Base-by-base conservation (phyloP, 2,113 vertebrate species). In the Hassar affinis region DNA sequence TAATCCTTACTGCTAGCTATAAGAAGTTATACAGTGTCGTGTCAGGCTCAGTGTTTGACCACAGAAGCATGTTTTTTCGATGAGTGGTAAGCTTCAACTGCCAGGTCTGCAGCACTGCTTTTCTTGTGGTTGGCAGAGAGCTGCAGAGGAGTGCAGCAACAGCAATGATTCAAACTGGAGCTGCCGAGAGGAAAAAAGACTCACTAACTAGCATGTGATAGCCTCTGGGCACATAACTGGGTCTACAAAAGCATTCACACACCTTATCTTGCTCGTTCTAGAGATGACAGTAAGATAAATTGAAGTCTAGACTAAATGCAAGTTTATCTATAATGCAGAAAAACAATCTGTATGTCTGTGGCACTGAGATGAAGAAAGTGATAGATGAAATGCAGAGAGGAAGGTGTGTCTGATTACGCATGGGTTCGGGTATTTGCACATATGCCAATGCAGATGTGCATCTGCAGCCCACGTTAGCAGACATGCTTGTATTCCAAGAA, bases 261-360 rank as follows among this genome's bases (percentile, higher is more conserved):
- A 69, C 80, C 57, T 33, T 20, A 82, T 72, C 49, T 61, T 52
- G 30, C 47, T 74, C 59, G 42, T 6, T 25, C 30, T 85, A 35
- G 9, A 85, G 87, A 87, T 86, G 64, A 59, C 74, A 76, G 66
- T n/a, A 8, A 61, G 88, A 90, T 88, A 89, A 77, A 78, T 42
- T 82, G 61, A n/a, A 83, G 85, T 87, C 86, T 88, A 85, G 79
- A 86, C 81, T 86, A 77, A 66, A 79, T 69, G 68, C 64, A 86
- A 62, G 86, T 90, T n/a, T 92, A 89, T 91, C 84, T 77, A 68
- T 72, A 79, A 86, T 85, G 83, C 81, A 79, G 87, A 78, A 86
- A 79, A 76, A 88, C 69, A 59, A 85, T 83, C 78, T 85, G 62
- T 83, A 66, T 79, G 77, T 85, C 84, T 85, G 79, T 66, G 62